These are phyloP conservation scores for Tragelaphus scriptus DNA, from an alignment of 2,113 vertebrate genomes.

Conservation along the genomic window DNA sequence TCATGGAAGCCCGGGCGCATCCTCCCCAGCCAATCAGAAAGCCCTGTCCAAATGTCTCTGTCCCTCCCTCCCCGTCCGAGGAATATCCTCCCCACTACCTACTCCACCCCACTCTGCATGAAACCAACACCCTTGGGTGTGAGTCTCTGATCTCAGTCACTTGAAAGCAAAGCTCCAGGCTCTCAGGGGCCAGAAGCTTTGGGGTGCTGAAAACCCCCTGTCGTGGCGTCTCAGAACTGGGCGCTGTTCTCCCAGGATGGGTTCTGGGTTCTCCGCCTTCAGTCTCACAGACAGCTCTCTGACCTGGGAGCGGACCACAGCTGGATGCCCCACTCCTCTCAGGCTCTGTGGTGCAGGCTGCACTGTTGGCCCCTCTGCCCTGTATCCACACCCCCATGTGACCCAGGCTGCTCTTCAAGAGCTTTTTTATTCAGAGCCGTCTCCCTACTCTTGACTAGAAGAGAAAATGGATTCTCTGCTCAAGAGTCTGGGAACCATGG, in stretches of 20 bases:
- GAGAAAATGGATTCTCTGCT: neutral
- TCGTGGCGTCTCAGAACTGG: neutral
- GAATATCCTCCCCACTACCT: no score
- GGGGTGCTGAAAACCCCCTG: neutral
- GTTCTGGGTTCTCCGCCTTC: neutral
- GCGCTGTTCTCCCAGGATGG: fast-evolving
- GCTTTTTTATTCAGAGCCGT: neutral
- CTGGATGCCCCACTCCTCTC: neutral
- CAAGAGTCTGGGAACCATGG: neutral
- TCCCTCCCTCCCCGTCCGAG: fast-evolving
- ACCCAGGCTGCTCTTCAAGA: neutral
- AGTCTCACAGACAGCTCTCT: neutral
- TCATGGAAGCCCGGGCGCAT: neutral
- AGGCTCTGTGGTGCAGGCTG: neutral
- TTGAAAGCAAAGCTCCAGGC: neutral
- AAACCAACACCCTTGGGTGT: neutral
- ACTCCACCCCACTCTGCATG: fast-evolving
- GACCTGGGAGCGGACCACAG: fast-evolving
- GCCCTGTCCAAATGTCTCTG: neutral
- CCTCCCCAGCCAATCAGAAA: neutral
- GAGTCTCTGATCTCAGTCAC: neutral
- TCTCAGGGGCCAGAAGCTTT: neutral
- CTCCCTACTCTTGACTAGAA: neutral
- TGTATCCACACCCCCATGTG: fast-evolving
- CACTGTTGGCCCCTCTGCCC: neutral